Base-by-base conservation (phyloP, 2,888 invertebrate genomes). In the Metopia argyrocephala region DNA sequence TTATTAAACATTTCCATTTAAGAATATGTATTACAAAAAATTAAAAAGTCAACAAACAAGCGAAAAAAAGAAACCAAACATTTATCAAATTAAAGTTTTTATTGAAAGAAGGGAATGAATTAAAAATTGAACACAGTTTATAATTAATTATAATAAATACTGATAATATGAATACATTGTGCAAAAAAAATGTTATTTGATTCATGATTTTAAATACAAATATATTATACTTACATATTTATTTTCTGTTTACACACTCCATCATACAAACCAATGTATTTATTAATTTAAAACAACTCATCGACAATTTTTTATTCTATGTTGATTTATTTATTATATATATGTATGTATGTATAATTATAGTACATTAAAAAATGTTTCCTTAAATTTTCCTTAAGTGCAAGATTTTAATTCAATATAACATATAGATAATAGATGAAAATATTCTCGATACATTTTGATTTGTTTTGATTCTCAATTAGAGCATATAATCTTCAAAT, bases 401-500 rank as follows among this genome's bases (percentile, higher is more conserved):
- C 56, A 48, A 21, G 15, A 38, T 38, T 12, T 38, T 38, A 38
- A 15, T 38, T 15, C 15, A 38, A 38, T 38, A 38, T 38, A 65
- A 74, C 57, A n/a, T 25, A 65, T n/a, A 45, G 4, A 20, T 52
- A 57, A 57, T 57, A 48, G 59, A 61, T 56, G 65, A 56, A 54
- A 45, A n/a, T 23, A 20, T 66, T 57, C 68, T 27, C 68, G 31
- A 38, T 73, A 18, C 27, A 12, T 20, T 31, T 65, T 15, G 2
- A 45, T 57, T 57, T 54, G 20, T 25, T 74, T 25, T 48, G 28
- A 54, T 48, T n/a, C n/a, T 65, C 46, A 50, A 65, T 84, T 82
- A 85, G 62, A 89, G 86, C 84, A 87, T 89, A 84, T 86, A 89
- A 70, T 89, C 86, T 84, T 85, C 85, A 86, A 86, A 87, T 84